Conservation (phyloP, 2,888 invertebrate species). For the Phlogophora meticulosa region DNA sequence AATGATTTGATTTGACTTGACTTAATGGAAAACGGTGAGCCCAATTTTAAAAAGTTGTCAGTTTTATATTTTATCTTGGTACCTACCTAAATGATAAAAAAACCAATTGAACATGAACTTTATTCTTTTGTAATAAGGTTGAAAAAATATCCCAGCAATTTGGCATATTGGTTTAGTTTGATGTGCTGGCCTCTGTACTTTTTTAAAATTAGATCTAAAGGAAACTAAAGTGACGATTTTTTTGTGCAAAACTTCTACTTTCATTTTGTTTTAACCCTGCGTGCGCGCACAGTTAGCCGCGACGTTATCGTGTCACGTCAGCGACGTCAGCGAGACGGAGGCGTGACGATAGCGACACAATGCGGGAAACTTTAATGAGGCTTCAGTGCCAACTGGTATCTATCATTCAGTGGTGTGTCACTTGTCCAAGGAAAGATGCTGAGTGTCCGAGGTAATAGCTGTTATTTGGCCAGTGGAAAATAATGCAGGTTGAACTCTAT, state of each 20-base stretch:
- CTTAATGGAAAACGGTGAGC: too few relatives aligned
- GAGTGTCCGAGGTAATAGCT: neutral
- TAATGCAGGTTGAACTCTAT: neutral
- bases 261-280: slow-evolving; percentile 12
- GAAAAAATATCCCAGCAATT: too few relatives aligned
- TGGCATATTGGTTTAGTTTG: too few relatives aligned
- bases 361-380: slow-evolving; percentile 41
- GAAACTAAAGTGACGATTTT: too few relatives aligned
- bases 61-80: too few relatives aligned
- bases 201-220: too few relatives aligned
- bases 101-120: too few relatives aligned
- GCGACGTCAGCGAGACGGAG: slow-evolving; percentile 34
- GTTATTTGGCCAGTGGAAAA: neutral
- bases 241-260: neutral
- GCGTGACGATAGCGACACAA: slow-evolving; percentile 52
- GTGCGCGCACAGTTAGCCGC: slow-evolving; percentile 39
- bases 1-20: too few relatives aligned
- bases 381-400: slow-evolving; percentile 18
- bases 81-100: too few relatives aligned
- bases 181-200: too few relatives aligned
- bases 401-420: slow-evolving; percentile 29
- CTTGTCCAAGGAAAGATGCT: neutral
- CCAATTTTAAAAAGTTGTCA: too few relatives aligned
- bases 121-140: too few relatives aligned
- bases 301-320: slow-evolving; percentile 43